Conservation (phyloP, 2,113 vertebrate species). For the Pituophis catenifer region DNA sequence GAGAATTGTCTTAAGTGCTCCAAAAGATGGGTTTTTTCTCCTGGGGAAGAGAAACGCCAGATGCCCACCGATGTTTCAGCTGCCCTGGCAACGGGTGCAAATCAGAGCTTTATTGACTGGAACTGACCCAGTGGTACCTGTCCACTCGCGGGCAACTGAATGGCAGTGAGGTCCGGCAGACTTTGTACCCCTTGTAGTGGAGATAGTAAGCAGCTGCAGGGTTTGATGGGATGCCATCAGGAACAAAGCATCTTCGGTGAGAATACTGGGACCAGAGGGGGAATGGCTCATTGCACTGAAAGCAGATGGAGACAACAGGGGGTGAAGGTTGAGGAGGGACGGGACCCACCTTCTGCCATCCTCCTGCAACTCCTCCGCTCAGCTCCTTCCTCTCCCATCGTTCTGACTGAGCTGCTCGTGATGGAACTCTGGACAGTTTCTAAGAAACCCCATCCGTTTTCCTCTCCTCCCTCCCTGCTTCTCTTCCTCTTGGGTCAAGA, state of each 20-base stretch:
- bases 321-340: background rate
- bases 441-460: background rate
- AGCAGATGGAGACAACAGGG: background rate
- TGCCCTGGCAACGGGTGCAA: background rate
- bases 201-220: constrained; percentile 29
- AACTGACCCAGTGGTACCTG: constrained; percentile 93
- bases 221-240: constrained; percentile 55
- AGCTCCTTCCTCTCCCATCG: background rate
- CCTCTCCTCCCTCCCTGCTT: background rate
- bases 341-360: background rate
- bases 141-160: constrained; percentile 78
- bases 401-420: background rate
- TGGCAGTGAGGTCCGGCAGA: constrained; percentile 56
- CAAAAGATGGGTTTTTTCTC: background rate
- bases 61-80: background rate
- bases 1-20: background rate
- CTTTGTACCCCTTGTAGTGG: constrained; percentile 68
- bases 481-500: background rate
- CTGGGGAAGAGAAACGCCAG: background rate
- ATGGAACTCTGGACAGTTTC: background rate
- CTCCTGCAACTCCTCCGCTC: fast-evolving
- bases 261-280: constrained; percentile 76
- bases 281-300: constrained; percentile 69
- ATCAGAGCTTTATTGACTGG: constrained; percentile 62
- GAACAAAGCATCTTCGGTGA: constrained; percentile 66